These are phyloP conservation scores for Noctua fimbriata DNA, from an alignment of 2,888 invertebrate genomes.

Conservation along the genomic window DNA sequence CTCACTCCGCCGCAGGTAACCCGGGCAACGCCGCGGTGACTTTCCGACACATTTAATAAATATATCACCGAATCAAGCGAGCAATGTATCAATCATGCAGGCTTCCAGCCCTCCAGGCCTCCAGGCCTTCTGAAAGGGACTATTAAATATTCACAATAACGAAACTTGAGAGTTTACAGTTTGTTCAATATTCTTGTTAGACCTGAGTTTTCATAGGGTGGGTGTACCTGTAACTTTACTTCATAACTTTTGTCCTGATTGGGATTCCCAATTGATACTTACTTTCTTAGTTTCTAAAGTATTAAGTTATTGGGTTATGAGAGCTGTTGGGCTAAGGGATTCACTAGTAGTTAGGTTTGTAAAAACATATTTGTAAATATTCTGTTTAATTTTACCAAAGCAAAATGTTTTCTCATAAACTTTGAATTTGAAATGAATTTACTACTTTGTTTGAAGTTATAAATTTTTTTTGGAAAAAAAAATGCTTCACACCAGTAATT, in stretches of 20 bases:
- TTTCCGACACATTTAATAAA: conserved; percentile 51
- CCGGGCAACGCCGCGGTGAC: conserved; percentile 21
- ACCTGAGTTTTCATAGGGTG: conserved; percentile 5
- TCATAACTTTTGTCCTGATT: conserved; percentile 27
- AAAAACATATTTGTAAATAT: background rate
- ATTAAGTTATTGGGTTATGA: background rate
- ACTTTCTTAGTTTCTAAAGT: background rate
- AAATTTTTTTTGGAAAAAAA: background rate
- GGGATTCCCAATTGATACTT: conserved; percentile 1
- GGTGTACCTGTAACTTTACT: conserved; percentile 6
- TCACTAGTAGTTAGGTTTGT: background rate
- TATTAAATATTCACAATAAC: conserved; percentile 56
- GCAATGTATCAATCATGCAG: conserved; percentile 52
- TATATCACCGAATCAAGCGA: conserved; percentile 31
- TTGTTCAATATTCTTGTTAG: conserved; percentile 21
- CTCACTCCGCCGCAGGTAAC: conserved; percentile 29
- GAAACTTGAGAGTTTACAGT: conserved; percentile 18
- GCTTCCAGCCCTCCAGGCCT: conserved; percentile 9
- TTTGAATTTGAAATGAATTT: background rate
- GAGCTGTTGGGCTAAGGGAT: background rate
- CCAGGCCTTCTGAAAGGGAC: conserved; percentile 34
- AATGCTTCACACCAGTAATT: background rate
- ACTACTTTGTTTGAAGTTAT: background rate
- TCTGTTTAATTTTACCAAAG: background rate
- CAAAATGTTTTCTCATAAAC: background rate